These are phyloP conservation scores for Hydraecia micacea DNA, from an alignment of 2,888 invertebrate species.

Conservation along the genomic window DNA sequence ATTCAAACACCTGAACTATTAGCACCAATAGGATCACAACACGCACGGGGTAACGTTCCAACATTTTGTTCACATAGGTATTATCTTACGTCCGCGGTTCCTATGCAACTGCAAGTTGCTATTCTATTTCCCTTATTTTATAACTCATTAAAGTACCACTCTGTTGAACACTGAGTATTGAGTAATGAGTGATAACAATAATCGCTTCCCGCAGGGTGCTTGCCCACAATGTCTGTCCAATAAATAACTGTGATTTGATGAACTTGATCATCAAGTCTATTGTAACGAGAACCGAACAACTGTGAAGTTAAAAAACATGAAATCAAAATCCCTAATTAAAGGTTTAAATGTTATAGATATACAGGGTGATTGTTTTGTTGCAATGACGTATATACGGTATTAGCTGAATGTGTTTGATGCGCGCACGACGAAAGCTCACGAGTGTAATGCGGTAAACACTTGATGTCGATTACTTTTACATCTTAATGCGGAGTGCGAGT, in stretches of 20 bases:
- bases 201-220: constrained; percentile 31
- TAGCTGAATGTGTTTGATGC: constrained; percentile 28
- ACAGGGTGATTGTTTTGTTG: constrained; percentile 54
- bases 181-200: constrained; percentile 49
- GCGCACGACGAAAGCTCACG: constrained; percentile 60
- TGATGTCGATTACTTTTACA: constrained; percentile 58
- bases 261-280: constrained; percentile 28
- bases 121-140: constrained; percentile 49
- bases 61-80: constrained; percentile 57
- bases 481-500: constrained; percentile 60
- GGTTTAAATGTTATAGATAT: constrained; percentile 15
- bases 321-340: constrained; percentile 47
- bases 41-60: constrained; percentile 14
- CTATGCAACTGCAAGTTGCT: constrained; percentile 44
- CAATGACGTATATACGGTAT: neutral
- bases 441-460: constrained; percentile 56
- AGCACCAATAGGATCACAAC: constrained; percentile 36
- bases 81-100: constrained; percentile 19
- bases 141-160: constrained; percentile 49
- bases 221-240: constrained; percentile 27
- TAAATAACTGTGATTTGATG: constrained; percentile 10
- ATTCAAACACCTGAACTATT: constrained; percentile 20
- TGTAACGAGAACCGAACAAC: constrained; percentile 27
- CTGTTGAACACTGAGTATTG: constrained; percentile 43
- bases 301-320: constrained; percentile 29